These are phyloP conservation scores for Hippocampus kuda DNA, from an alignment of 2,797 vertebrate genomes.

Conservation along the genomic window DNA sequence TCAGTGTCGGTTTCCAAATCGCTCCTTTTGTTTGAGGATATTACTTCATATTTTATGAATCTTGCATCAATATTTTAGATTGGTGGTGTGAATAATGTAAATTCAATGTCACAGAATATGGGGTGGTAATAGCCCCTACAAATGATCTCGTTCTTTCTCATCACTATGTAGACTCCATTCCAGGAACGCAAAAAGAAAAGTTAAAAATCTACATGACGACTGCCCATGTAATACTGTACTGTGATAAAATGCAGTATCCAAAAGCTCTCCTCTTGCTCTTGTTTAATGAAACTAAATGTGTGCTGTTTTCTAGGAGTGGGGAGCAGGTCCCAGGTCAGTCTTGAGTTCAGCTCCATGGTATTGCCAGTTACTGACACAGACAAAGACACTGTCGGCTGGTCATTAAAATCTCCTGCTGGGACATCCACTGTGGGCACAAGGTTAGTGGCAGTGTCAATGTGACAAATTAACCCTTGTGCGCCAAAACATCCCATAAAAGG, in stretches of 20 bases:
- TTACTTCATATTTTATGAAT: no score
- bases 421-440: constrained; percentile 30
- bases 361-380: constrained; percentile 37
- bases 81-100: background rate
- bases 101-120: no score
- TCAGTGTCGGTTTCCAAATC: no score
- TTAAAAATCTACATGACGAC: background rate
- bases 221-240: background rate
- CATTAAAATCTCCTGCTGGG: constrained; percentile 32
- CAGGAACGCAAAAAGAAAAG: no score
- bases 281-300: constrained; percentile 1
- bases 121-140: no score
- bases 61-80: no score
- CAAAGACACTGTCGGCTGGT: constrained; percentile 35
- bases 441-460: constrained; percentile 27
- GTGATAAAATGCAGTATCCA: background rate
- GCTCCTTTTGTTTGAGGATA: no score
- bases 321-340: constrained; percentile 54
- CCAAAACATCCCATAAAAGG: no score
- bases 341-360: constrained; percentile 50
- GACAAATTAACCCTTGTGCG: no score
- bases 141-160: background rate
- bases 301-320: constrained; percentile 37
- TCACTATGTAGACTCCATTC: background rate
- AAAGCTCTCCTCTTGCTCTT: background rate